These are phyloP conservation scores for Hydropsyche betteni DNA, from an alignment of 2,888 invertebrate genomes.

Conservation along the genomic window DNA sequence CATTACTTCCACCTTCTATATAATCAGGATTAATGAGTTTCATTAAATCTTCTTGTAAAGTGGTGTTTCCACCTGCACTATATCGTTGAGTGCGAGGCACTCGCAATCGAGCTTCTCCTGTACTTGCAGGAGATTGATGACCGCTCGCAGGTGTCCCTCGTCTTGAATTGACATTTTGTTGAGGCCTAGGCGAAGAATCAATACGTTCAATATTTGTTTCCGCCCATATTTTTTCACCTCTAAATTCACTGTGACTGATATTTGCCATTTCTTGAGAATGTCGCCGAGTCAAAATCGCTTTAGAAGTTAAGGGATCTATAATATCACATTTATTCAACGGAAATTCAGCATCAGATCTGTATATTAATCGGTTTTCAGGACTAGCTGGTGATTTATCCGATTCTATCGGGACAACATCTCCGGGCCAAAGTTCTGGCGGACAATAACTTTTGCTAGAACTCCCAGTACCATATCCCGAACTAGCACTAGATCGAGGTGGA, in stretches of 20 bases:
- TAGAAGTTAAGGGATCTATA: constrained; percentile 29
- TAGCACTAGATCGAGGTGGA: constrained; percentile 82
- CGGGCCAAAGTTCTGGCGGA: constrained; percentile 44
- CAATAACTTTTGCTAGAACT: constrained; percentile 50
- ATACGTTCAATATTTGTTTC: constrained; percentile 37
- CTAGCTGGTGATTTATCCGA: constrained; percentile 25
- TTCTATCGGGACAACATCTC: constrained; percentile 38
- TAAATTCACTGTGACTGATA: constrained; percentile 39
- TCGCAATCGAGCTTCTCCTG: constrained; percentile 59
- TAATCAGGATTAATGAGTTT: constrained; percentile 85
- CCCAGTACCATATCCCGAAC: constrained; percentile 86
- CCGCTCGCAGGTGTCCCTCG: constrained; percentile 48
- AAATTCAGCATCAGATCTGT: constrained; percentile 42
- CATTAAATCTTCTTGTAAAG: constrained; percentile 85
- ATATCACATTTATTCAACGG: constrained; percentile 34
- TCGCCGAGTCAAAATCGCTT: constrained; percentile 37
- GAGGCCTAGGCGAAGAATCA: constrained; percentile 43
- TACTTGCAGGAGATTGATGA: constrained; percentile 38
- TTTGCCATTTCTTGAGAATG: constrained; percentile 47
- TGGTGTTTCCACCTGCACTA: constrained; percentile 59
- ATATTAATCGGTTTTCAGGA: not conserved
- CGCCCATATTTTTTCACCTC: constrained; percentile 41
- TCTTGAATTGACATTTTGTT: constrained; percentile 37
- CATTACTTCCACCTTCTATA: constrained; percentile 55
- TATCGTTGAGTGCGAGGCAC: constrained; percentile 51